These are phyloP conservation scores for Scomber colias DNA, from an alignment of 2,113 vertebrate genomes.

Conservation along the genomic window DNA sequence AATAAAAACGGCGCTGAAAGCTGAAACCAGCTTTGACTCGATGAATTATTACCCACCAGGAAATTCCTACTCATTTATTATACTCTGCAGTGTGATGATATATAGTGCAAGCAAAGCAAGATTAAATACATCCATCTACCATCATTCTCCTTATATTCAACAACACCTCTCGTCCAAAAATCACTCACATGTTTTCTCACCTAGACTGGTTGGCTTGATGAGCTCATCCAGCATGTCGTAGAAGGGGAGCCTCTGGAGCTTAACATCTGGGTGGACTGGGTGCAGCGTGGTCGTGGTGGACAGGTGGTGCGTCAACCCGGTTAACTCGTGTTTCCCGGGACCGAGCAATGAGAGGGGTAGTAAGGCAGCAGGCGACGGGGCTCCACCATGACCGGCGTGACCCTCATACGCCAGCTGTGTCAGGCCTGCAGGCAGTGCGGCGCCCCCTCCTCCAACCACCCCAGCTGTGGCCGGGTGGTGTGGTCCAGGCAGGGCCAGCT, in stretches of 20 bases:
- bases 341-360: conserved; percentile 96
- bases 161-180: background rate
- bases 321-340: conserved; percentile 95
- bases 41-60: background rate
- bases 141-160: background rate
- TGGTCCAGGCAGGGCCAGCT: conserved; percentile 90
- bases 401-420: conserved; percentile 94
- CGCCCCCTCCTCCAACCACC: conserved; percentile 72
- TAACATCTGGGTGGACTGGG: conserved; percentile 98
- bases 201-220: conserved; percentile 98
- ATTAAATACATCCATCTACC: background rate
- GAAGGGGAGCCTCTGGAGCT: conserved; percentile 97
- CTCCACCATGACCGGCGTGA: conserved; percentile 90
- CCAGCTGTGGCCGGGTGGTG: conserved; percentile 87
- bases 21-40: background rate
- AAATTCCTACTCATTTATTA: background rate
- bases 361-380: conserved; percentile 89
- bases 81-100: background rate
- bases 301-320: conserved; percentile 91
- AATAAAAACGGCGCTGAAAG: background rate
- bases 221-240: conserved; percentile 98
- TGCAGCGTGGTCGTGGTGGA: conserved; percentile 91
- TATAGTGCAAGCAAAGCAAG: background rate
- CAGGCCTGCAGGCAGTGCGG: conserved; percentile 89
- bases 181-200: conserved; percentile 80